Percentiles rank a stretch among this genome's conserved stretches.
Evolutionary conservation across 2,113 vertebrate species (phyloP).

Genomic region (Poeciliopsis occidentalis): DNA sequence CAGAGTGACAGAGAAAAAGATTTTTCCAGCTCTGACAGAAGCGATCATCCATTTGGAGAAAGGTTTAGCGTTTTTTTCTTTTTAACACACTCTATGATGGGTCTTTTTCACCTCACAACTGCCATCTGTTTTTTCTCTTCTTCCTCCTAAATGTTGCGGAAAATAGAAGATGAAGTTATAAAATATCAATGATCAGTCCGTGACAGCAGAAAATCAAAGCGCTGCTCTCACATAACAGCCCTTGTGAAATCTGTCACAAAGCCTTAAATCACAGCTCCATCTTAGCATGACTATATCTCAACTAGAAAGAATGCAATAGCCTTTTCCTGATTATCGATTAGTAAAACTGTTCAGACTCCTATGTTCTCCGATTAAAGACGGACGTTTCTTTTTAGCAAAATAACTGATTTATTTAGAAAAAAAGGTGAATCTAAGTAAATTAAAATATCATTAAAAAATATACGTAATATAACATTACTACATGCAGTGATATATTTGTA

Average conservation of each 20-base stretch:
- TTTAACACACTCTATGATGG: slow-evolving; percentile 16
- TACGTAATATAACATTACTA: too few species aligned
- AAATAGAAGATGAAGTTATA: slow-evolving; percentile 41
- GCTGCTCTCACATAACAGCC: slow-evolving; percentile 2
- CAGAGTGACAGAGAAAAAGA: not conserved
- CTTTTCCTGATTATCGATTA: not conserved
- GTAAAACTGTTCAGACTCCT: not conserved
- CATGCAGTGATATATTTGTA: too few species aligned
- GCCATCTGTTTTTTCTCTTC: slow-evolving; percentile 16
- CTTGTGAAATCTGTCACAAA: slow-evolving; percentile 22
- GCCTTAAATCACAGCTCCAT: slow-evolving; percentile 43
- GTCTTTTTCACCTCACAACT: slow-evolving; percentile 20
- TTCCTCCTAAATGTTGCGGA: slow-evolving; percentile 37
- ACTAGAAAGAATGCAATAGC: not conserved
- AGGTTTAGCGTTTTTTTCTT: not conserved
- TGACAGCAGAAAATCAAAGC: slow-evolving; percentile 27
- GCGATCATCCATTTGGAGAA: not conserved
- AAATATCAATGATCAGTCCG: slow-evolving; percentile 39
- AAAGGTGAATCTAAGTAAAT: not conserved
- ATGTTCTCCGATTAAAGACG: not conserved
- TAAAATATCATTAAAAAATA: too few species aligned
- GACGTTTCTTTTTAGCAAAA: not conserved
- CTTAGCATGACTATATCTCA: slow-evolving; percentile 15
- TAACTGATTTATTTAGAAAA: too few species aligned
- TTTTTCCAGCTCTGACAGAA: not conserved